Percentiles rank a stretch among this genome's conserved stretches.
phyloP scores from a whole-genome alignment of 2,113 vertebrate species.

The Alethe diademata region DNA sequence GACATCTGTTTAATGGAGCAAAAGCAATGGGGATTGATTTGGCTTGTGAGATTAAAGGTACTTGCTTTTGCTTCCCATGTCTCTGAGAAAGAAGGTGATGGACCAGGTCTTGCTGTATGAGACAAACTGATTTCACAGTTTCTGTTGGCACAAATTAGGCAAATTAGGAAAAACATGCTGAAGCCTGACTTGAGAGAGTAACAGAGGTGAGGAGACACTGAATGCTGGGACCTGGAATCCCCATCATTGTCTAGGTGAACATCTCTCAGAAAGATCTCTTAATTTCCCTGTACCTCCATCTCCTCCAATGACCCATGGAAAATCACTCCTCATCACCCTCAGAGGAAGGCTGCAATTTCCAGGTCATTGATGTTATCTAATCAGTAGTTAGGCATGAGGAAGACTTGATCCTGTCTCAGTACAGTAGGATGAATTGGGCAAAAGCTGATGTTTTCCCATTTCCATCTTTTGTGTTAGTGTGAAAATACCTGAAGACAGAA shows the following conservation, averaged over 20 bases:
- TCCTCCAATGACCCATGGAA: neutral
- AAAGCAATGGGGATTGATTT: neutral
- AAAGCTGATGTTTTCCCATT: neutral
- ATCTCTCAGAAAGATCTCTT: neutral
- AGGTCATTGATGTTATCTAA: neutral
- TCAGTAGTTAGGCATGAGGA: neutral
- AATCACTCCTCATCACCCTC: neutral
- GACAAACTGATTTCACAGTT: neutral
- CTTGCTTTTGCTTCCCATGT: neutral
- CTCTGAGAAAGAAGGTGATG: neutral
- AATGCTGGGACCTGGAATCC: neutral
- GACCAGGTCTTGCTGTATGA: neutral
- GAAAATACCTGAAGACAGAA: neutral
- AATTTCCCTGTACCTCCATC: neutral
- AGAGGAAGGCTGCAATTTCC: neutral
- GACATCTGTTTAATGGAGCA: neutral
- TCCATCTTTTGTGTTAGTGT: neutral
- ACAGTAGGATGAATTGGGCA: neutral
- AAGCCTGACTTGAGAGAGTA: neutral
- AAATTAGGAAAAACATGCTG: neutral
- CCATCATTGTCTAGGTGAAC: neutral
- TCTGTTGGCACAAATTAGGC: accelerated
- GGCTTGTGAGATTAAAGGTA: neutral
- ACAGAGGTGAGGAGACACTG: neutral
- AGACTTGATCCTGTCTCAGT: neutral